Percentiles rank a stretch among this genome's conserved stretches.
Conservation (phyloP, 2,888 invertebrate species). For the Spialia ferax region DNA sequence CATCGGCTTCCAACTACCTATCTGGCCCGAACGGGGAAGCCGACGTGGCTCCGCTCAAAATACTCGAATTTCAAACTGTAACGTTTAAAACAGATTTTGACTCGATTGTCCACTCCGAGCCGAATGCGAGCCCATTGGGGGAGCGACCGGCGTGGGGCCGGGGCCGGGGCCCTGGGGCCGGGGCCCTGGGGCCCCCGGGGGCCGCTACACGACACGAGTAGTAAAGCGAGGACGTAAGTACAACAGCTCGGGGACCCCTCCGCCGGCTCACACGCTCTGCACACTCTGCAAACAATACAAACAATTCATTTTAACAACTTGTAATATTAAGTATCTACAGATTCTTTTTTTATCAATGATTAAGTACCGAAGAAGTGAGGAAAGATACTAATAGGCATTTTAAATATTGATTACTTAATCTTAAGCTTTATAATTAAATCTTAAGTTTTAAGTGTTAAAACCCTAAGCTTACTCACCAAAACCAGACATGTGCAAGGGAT, state of each 20-base stretch:
- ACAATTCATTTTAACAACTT: too few species aligned
- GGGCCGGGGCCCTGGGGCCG: not conserved
- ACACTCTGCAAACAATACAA: not conserved
- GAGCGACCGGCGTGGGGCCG: not conserved
- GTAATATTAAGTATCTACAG: too few species aligned
- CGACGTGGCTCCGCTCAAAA: constrained; percentile 14
- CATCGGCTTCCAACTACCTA: constrained; percentile 16
- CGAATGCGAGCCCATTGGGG: not conserved
- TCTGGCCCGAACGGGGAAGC: constrained; percentile 9
- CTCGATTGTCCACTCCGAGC: constrained; percentile 14
- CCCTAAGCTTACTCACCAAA: too few species aligned
- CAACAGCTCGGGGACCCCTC: constrained; percentile 21
- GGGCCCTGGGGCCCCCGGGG: not conserved
- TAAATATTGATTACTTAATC: too few species aligned
- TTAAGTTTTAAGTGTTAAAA: too few species aligned
- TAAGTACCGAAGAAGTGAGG: too few species aligned
- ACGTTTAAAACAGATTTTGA: constrained; percentile 13
- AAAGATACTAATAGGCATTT: too few species aligned
- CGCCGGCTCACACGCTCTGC: constrained; percentile 25
- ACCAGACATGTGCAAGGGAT: too few species aligned
- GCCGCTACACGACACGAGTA: constrained; percentile 33
- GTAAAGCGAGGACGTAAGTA: constrained; percentile 31
- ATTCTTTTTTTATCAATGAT: too few species aligned
- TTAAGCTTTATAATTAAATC: too few species aligned
- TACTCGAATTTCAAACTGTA: not conserved